These are phyloP conservation scores for Oncorhynchus nerka DNA, from an alignment of 2,113 vertebrate genomes.

Conservation along the genomic window DNA sequence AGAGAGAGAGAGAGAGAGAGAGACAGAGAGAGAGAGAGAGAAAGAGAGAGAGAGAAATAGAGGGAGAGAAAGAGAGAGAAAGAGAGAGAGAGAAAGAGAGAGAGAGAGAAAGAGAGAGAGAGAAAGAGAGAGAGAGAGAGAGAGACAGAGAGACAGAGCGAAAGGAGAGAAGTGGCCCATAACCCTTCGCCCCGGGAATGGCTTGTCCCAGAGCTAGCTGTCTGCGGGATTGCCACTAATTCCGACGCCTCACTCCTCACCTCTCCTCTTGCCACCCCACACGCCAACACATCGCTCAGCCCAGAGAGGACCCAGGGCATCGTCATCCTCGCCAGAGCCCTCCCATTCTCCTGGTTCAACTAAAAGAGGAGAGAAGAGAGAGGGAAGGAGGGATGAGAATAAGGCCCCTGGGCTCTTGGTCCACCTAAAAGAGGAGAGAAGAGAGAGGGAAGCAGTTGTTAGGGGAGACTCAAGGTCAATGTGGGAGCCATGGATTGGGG, in stretches of 20 bases:
- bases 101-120: background rate
- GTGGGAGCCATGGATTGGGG: constrained; percentile 63
- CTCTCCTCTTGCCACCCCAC: constrained; percentile 16
- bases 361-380: too few relatives aligned
- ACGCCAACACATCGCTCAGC: constrained; percentile 2
- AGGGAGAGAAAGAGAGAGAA: background rate
- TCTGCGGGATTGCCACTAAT: constrained; percentile 35
- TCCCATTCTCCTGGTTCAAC: too few relatives aligned
- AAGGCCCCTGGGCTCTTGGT: background rate
- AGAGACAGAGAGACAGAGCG: too few relatives aligned
- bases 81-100: background rate
- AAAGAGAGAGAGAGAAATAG: background rate
- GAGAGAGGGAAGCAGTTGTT: constrained; percentile 18
- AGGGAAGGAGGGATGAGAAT: too few relatives aligned
- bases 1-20: background rate
- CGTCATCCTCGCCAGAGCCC: background rate
- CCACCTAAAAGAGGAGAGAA: constrained; percentile 24
- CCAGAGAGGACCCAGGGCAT: constrained; percentile 17
- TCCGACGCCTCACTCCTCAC: constrained; percentile 9
- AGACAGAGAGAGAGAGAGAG: constrained; percentile 1
- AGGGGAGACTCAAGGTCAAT: constrained; percentile 69
- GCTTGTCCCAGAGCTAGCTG: constrained; percentile 14
- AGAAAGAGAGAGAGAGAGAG: too few relatives aligned
- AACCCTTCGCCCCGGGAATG: constrained; percentile 32
- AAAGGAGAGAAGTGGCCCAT: constrained; percentile 17